Base-by-base conservation (phyloP, 2,888 invertebrate species). In the Mesorhabditis sp. region DNA sequence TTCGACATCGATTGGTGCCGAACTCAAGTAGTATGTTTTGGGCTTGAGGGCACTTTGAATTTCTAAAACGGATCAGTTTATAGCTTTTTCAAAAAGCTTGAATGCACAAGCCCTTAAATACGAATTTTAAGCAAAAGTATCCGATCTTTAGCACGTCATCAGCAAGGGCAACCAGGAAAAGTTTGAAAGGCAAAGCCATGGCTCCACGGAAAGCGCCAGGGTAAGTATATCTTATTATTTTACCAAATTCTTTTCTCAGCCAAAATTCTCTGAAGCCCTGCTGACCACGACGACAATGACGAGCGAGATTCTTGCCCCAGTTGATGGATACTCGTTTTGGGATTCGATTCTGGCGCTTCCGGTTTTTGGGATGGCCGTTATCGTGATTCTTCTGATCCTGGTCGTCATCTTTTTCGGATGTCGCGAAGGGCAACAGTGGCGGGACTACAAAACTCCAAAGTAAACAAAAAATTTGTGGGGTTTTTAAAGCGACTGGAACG, bases 381-480 rank as follows among this genome's bases (percentile, higher is more conserved):
- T 84, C 45, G 75, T 77, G 68, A 77, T 85, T n/a, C 50, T 83
- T 65, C 72, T 85, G 7, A 66, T 77, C 13, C 72, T 85, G 13
- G 79, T 78, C 72, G 70, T 76, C 64, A 85, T 85, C 61, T 85
- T 85, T 73, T 85, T 86, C 72, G 85, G 85, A 10, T 74, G 79
- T 45, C 75, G 85, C 62, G 86, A 86, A 75, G 85, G 85, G 43
- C 85, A 85, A 69, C 80, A 84, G 64, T 85, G 85, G 82, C 72
- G 85, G 64, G 86, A 86, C 67, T 83, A 85, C 74, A 85, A 86
- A 74, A 86, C 85, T 5, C 83, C 86, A 65, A 79, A 80, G 85
- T 85, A 69, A 43, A 3, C 15, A 1, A 10, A 10, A 15, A 13
- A 2, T 15, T 63, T 28, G 1, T 28, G 28, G 2, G 1, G 28